Base-by-base conservation (phyloP, 2,797 vertebrate species). In the Muraenolepis orangiensis region DNA sequence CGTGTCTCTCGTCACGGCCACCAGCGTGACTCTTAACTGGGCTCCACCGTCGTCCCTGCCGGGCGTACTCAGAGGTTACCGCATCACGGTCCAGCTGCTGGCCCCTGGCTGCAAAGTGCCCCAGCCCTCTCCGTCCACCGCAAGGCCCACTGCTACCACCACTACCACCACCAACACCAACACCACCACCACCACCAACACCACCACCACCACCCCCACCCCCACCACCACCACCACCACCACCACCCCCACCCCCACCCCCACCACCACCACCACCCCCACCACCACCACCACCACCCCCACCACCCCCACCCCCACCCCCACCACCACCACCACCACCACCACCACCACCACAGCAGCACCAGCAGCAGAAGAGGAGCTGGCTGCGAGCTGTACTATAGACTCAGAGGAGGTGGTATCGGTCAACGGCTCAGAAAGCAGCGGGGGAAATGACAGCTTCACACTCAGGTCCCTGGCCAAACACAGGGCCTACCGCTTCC, bases 401-500 rank as follows among this genome's bases (percentile, higher is more conserved):
- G 95, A 96, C 74, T 75, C 85, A 64, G 87, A 92, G 78, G 81
- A 82, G 75, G 75, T 90, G n/a, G 89, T 93, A 57, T 93, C 92
- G 42, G 88, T 95, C 40, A 92, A 94, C 69, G 89, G 87, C 76
- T 91, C 88, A 3, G 86, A 94, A 32, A 81, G 82, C 74, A 80
- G 79, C 3, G 81, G 87, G 69, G 81, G 78, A 10, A 38, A 72
- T 80, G 83, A 84, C 76, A 92, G 91, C 78, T 78, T 94, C 78
- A 97, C 94, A 0, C 85, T 98, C 1, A 80, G 91, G 18, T 92
- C 91, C 61, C 82, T 99, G 78, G 93, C 93, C 64, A 98, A 97
- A 90, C 98, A 95, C 90, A 94, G 96, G 87, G 92, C 89, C 88
- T 99, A 99, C 85, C 93, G 96, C 84, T 95, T 99, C 91, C 94